phyloP scores from a whole-genome alignment of 2,888 invertebrate species.

The Lymantria monacha region DNA sequence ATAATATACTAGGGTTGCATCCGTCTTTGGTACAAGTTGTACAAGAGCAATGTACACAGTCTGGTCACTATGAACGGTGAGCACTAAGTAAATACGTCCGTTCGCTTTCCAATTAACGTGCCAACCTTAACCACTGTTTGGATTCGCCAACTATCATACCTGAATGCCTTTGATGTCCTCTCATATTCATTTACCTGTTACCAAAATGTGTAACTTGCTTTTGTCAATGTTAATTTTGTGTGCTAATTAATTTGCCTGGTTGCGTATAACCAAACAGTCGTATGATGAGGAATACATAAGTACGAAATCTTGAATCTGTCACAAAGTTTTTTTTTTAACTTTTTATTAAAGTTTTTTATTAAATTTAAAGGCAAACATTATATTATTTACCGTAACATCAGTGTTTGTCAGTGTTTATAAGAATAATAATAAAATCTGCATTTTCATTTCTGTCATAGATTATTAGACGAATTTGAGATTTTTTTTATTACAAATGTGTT shows the following conservation, averaged over 20 bases:
- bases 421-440: too few relatives aligned
- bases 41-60: slow-evolving; percentile 66
- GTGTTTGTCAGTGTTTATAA: too few relatives aligned
- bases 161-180: slow-evolving; percentile 64
- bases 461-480: too few relatives aligned
- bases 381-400: too few relatives aligned
- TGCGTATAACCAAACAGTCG: slow-evolving; percentile 4
- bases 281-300: background rate
- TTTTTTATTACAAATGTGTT: too few relatives aligned
- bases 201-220: slow-evolving; percentile 46
- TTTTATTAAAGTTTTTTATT: too few relatives aligned
- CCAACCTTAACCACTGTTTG: slow-evolving; percentile 54
- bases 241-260: slow-evolving; percentile 24
- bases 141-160: slow-evolving; percentile 62
- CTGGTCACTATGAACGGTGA: slow-evolving; percentile 51
- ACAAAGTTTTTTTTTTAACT: background rate
- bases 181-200: slow-evolving; percentile 46
- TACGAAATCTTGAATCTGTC: background rate
- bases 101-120: slow-evolving; percentile 72
- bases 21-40: slow-evolving; percentile 62
- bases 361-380: too few relatives aligned
- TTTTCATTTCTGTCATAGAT: too few relatives aligned
- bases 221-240: slow-evolving; percentile 34
- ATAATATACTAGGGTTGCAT: slow-evolving; percentile 6
- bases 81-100: slow-evolving; percentile 66